Evolutionary conservation across 2,797 vertebrate genomes (phyloP), one percentile per base, ranked within the genome.

Genomic region (Spea hammondii): DNA sequence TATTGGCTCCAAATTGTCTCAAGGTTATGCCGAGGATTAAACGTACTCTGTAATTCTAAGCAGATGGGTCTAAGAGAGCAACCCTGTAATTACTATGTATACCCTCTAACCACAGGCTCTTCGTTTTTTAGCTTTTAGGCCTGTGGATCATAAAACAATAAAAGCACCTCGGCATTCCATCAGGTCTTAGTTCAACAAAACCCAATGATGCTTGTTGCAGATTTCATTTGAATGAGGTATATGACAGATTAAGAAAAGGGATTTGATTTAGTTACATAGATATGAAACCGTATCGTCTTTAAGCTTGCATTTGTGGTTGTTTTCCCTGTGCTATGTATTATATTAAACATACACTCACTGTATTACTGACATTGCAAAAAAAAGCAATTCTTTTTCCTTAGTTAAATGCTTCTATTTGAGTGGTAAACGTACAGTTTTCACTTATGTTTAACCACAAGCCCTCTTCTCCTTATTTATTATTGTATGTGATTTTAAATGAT

Each of bases 41-140:
- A 91, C 90, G 88, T 89, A 86, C 89, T 92, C 89, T 91, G 85
- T 93, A 93, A 93, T 93, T 92, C 91, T 85, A 91, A 94, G 89
- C 91, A 92, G 92, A 94, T 92, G 93, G 91, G 88, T 86, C 72
- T 51, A 83, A 83, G 84, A 90, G 85, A 84, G 79, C 88, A 91
- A 90, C 90, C 89, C 91, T 92, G 83, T 92, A 93, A 93, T 93
- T 93, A 92, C 88, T 89, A 84, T 90, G 84, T 84, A 83, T 89
- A 89, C 88, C 85, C 88, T 91, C 78, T 73, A 91, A 91, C 89
- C 89, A 88, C 84, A 88, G 88, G 88, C 81, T 84, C 87, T 86
- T 88, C 84, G 80, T 87, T 88, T 32, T 32, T 86, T 10, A 74
- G 90, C 84, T 90, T 86, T 81, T 75, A 85, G 85, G 82, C 57